These are phyloP conservation scores for Hybos culiciformis DNA, from an alignment of 2,888 invertebrate species.

Conservation along the genomic window DNA sequence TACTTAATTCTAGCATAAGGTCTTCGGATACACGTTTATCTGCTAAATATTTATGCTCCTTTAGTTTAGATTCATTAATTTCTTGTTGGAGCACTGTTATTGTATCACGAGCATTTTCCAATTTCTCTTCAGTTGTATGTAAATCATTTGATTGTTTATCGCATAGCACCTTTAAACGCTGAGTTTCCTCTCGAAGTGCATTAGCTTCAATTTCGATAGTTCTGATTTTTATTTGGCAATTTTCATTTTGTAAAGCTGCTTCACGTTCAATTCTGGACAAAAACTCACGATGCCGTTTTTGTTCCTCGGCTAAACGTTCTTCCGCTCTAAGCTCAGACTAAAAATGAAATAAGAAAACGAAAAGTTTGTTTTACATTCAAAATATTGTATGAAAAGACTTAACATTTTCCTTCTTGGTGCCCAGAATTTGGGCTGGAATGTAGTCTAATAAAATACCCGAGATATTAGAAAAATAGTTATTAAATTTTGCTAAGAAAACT, in stretches of 20 bases:
- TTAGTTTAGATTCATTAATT: slow-evolving; percentile 40
- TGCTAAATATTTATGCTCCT: slow-evolving; percentile 39
- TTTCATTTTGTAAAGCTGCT: slow-evolving; percentile 61
- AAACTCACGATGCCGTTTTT: slow-evolving; percentile 70
- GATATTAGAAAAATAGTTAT: no score
- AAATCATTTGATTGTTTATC: slow-evolving; percentile 48
- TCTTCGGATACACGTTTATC: slow-evolving; percentile 40
- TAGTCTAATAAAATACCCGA: no score
- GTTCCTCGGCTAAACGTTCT: slow-evolving; percentile 66
- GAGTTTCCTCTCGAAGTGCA: slow-evolving; percentile 49
- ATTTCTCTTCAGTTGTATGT: slow-evolving; percentile 39
- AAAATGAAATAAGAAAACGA: slow-evolving; percentile 13
- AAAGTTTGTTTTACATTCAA: no score
- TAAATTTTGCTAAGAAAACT: no score
- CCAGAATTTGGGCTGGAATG: no score
- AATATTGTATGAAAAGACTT: no score
- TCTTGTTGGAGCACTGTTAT: slow-evolving; percentile 38
- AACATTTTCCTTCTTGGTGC: no score
- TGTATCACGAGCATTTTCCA: slow-evolving; percentile 42
- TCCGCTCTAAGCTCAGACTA: slow-evolving; percentile 63
- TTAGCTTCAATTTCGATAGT: slow-evolving; percentile 53
- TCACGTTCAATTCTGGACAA: slow-evolving; percentile 74
- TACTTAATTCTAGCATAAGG: slow-evolving; percentile 49
- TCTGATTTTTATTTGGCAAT: slow-evolving; percentile 56
- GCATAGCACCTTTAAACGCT: slow-evolving; percentile 43